Evolutionary conservation across 2,888 invertebrate species (phyloP).

Genomic region (Ectemnius cavifrons): DNA sequence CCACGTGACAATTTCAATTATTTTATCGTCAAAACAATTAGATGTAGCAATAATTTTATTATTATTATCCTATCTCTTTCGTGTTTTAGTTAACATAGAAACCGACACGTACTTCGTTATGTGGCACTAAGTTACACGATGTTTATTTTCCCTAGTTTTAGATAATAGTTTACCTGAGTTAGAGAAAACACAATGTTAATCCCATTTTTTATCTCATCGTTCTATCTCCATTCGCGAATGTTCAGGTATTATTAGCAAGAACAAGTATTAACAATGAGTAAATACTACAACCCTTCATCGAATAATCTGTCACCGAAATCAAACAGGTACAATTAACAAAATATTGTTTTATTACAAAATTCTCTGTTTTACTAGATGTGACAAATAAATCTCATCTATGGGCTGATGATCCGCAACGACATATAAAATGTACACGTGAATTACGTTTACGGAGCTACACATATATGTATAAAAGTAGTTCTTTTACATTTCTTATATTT

Average conservation of each 20-base stretch:
- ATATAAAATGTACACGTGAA: not conserved
- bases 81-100: slow-evolving; percentile 15
- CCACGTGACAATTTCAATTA: not conserved
- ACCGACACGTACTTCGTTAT: slow-evolving; percentile 20
- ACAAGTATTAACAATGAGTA: not conserved
- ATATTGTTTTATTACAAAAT: too few relatives aligned
- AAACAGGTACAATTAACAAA: too few relatives aligned
- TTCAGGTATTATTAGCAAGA: not conserved
- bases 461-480: slow-evolving; percentile 32
- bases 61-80: slow-evolving; percentile 13
- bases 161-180: slow-evolving; percentile 36
- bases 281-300: too few relatives aligned
- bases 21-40: too few relatives aligned
- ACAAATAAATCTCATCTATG: too few relatives aligned
- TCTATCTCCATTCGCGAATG: too few relatives aligned
- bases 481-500: slow-evolving; percentile 38
- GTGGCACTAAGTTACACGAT: slow-evolving; percentile 33
- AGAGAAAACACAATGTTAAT: slow-evolving; percentile 26
- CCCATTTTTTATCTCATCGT: not conserved
- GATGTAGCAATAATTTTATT: not conserved
- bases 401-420: too few relatives aligned
- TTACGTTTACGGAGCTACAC: slow-evolving; percentile 16
- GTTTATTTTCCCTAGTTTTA: slow-evolving; percentile 19
- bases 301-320: too few relatives aligned
- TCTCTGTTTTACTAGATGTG: too few relatives aligned